Conservation (phyloP, 2,113 vertebrate genomes). For the Mobula birostris region DNA sequence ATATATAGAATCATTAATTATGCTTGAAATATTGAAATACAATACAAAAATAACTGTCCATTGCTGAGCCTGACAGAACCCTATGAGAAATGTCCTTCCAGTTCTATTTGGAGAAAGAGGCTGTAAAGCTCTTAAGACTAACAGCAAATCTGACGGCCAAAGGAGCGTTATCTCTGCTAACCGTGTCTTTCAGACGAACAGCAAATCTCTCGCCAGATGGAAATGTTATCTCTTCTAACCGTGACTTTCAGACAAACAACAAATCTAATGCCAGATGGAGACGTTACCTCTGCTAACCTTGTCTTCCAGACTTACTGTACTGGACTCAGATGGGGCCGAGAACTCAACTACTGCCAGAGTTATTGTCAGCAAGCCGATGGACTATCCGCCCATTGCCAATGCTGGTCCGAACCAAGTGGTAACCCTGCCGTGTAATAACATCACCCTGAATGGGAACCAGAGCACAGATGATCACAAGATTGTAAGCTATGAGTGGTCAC, state of each 20-base stretch:
- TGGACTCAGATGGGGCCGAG: slow-evolving; percentile 61
- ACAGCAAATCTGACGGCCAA: too few species aligned
- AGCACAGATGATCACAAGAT: slow-evolving; percentile 67
- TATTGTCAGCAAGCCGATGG: slow-evolving; percentile 51
- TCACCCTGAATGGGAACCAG: slow-evolving; percentile 64
- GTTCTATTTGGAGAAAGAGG: neutral
- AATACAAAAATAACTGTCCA: too few species aligned
- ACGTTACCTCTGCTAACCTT: neutral
- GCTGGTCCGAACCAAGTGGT: slow-evolving; percentile 62
- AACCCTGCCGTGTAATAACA: slow-evolving; percentile 57
- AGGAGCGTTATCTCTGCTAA: too few species aligned
- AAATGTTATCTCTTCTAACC: too few species aligned
- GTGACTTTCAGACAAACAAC: neutral
- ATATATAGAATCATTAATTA: too few species aligned
- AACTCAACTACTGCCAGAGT: slow-evolving; percentile 58
- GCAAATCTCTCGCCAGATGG: too few species aligned
- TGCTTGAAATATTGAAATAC: too few species aligned
- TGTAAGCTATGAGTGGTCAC: slow-evolving; percentile 60
- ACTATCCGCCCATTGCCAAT: slow-evolving; percentile 54
- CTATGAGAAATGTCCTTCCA: too few species aligned
- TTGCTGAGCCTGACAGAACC: too few species aligned
- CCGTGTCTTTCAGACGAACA: neutral
- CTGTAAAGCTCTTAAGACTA: neutral
- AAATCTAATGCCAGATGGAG: neutral
- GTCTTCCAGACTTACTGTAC: slow-evolving; percentile 58